Percentiles rank a stretch among this genome's conserved stretches.
phyloP scores from a whole-genome alignment of 1,140 invertebrate genomes.

The Steinernema khuongi region DNA sequence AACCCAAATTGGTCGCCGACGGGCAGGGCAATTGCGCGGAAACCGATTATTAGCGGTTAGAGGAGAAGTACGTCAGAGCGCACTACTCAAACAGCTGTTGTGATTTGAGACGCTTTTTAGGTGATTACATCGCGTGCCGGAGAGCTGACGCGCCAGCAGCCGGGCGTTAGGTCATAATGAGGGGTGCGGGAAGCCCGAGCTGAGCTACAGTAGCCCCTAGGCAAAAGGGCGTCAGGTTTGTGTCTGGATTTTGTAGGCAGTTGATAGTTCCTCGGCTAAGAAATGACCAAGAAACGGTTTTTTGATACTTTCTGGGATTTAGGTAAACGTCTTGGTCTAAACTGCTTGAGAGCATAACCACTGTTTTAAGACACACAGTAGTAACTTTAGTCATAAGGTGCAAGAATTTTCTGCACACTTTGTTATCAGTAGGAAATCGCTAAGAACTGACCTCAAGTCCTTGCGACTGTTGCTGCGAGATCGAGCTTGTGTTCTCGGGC shows the following conservation, averaged over 20 bases:
- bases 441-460: background rate
- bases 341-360: too few species aligned
- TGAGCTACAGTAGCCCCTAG: too few species aligned
- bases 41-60: slow-evolving; percentile 15
- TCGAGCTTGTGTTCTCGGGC: slow-evolving; percentile 28
- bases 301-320: too few species aligned
- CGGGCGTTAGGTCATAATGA: background rate
- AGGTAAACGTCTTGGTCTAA: too few species aligned
- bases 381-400: too few species aligned
- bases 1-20: background rate
- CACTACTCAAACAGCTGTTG: slow-evolving; percentile 26
- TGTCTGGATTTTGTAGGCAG: too few species aligned
- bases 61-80: slow-evolving; percentile 60
- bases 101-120: slow-evolving; percentile 20
- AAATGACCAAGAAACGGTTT: too few species aligned
- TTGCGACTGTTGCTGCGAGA: slow-evolving; percentile 19
- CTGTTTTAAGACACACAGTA: too few species aligned
- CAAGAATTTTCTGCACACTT: too few species aligned
- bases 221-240: too few species aligned
- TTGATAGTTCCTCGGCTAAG: too few species aligned
- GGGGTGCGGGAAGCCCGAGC: background rate
- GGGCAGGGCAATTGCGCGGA: slow-evolving; percentile 3
- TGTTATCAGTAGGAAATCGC: background rate
- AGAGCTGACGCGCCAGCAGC: background rate
- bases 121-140: background rate